phyloP scores from a whole-genome alignment of 2,113 vertebrate genomes.

The Hucho hucho region DNA sequence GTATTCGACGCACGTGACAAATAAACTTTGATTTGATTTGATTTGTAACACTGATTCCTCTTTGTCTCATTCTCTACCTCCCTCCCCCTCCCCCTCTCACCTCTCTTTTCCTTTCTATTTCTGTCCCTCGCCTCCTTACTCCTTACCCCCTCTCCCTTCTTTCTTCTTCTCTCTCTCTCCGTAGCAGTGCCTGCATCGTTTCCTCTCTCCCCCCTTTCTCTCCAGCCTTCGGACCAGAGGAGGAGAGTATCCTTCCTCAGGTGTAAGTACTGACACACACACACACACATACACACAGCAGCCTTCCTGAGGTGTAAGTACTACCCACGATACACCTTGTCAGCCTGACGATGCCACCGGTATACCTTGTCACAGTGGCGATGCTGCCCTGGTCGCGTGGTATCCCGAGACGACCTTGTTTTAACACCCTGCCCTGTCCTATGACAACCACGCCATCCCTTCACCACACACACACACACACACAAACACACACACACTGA shows the following conservation, averaged over 20 bases:
- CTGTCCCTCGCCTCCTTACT: too few species aligned
- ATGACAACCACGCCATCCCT: not conserved
- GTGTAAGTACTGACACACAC: not conserved
- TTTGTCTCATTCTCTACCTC: conserved; percentile 7
- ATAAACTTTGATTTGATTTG: too few species aligned
- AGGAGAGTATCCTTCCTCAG: conserved; percentile 65
- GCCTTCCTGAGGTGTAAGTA: too few species aligned
- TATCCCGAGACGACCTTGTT: conserved; percentile 9
- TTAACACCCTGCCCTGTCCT: not conserved
- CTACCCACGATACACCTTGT: not conserved
- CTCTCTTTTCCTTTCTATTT: not conserved
- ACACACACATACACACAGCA: too few species aligned
- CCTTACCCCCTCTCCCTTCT: not conserved
- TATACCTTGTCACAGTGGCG: not conserved
- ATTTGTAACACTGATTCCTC: not conserved
- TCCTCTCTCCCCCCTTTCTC: conserved; percentile 57
- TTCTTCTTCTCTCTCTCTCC: conserved; percentile 1
- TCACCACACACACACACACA: not conserved
- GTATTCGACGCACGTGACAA: too few species aligned
- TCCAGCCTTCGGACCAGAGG: conserved; percentile 63
- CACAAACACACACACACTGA: too few species aligned
- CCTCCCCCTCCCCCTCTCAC: not conserved
- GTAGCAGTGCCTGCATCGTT: conserved; percentile 47
- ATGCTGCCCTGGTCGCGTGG: not conserved
- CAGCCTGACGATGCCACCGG: not conserved